Evolutionary conservation across 2,113 vertebrate species (phyloP).

Genomic region (Salvelinus namaycush): DNA sequence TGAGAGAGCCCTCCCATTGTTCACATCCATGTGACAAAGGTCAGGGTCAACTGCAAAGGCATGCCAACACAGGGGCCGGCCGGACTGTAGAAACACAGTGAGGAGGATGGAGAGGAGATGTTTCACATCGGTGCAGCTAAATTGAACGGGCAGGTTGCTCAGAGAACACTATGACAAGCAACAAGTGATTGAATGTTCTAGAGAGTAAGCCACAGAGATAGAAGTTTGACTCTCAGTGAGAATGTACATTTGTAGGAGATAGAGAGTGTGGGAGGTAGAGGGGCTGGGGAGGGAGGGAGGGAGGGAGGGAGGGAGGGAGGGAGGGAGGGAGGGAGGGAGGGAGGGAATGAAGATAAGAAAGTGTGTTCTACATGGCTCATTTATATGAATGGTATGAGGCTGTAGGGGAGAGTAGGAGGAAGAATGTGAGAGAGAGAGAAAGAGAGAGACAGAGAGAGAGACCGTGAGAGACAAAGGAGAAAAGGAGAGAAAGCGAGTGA

Average conservation of each 20-base stretch:
- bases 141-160: background rate
- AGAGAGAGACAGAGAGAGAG: background rate
- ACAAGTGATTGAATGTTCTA: background rate
- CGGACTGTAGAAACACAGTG: background rate
- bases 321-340: no score
- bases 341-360: no score
- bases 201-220: no score
- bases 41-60: conserved; percentile 23
- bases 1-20: conserved; percentile 34
- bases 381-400: no score
- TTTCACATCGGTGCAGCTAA: background rate
- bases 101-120: background rate
- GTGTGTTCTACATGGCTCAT: no score
- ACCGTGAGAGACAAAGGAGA: no score
- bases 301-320: no score
- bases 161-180: background rate
- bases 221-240: no score
- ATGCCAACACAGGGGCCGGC: conserved; percentile 3
- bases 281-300: no score
- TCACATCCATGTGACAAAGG: conserved; percentile 37
- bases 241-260: no score
- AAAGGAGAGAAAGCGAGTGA: background rate
- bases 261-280: no score
- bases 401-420: background rate
- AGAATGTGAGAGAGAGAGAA: background rate